phyloP scores from a whole-genome alignment of 2,797 vertebrate genomes.

The Bucorvus abyssinicus region DNA sequence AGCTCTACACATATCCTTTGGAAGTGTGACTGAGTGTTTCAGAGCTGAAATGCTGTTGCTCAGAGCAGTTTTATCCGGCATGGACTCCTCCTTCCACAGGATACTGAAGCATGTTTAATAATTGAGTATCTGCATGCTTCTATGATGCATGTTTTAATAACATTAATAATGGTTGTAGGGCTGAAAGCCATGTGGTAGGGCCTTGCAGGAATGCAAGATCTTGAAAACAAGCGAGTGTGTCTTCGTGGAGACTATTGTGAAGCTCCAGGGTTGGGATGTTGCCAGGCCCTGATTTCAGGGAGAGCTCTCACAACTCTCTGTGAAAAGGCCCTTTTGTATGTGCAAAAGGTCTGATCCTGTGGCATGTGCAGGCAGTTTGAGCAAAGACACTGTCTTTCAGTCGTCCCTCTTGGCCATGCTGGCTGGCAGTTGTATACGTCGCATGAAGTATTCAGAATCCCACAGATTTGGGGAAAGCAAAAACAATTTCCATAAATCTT shows the following conservation, averaged over 20 bases:
- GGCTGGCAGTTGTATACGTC: neutral
- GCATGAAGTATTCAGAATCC: neutral
- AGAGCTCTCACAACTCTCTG: neutral
- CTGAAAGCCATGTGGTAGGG: neutral
- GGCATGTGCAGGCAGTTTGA: neutral
- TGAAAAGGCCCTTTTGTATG: rapidly evolving
- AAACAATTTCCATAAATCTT: neutral
- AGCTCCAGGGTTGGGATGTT: neutral
- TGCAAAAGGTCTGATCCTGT: neutral
- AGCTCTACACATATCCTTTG: neutral
- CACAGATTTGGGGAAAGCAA: neutral
- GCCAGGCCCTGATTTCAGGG: neutral
- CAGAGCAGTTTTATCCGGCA: neutral
- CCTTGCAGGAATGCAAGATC: neutral
- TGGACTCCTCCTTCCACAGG: neutral
- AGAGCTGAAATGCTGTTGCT: neutral
- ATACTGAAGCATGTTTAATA: neutral
- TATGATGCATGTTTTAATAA: neutral
- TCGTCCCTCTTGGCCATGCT: neutral
- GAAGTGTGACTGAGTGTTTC: neutral
- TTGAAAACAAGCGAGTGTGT: neutral
- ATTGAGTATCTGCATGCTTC: neutral
- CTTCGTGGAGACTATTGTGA: neutral
- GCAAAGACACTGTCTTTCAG: neutral
- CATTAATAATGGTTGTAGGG: neutral